Conservation (phyloP, 1,140 invertebrate species). For the Forficula auricularia region DNA sequence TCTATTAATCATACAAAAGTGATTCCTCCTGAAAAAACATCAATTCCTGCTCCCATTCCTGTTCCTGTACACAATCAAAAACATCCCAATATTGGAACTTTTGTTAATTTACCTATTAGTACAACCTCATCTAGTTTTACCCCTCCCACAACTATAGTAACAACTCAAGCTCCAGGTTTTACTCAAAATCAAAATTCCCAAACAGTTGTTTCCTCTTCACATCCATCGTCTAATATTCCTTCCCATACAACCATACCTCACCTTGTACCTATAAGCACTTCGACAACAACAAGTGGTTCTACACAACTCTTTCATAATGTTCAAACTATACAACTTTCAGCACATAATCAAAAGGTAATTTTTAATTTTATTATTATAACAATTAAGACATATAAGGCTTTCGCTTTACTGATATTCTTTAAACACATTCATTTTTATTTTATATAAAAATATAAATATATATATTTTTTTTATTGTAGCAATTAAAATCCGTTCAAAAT, state of each 20-base stretch:
- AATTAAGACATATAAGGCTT: background rate
- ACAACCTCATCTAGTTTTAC: too few relatives aligned
- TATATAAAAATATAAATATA: slow-evolving; percentile 2
- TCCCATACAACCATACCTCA: background rate
- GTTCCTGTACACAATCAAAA: too few relatives aligned
- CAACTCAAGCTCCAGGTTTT: too few relatives aligned
- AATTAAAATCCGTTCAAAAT: slow-evolving; percentile 37
- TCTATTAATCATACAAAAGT: too few relatives aligned
- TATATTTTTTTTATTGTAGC: slow-evolving; percentile 25
- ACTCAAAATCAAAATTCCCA: too few relatives aligned
- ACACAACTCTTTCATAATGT: slow-evolving; percentile 25
- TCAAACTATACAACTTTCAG: slow-evolving; percentile 38
- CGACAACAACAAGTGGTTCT: background rate
- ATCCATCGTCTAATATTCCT: too few relatives aligned
- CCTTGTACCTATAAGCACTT: slow-evolving; percentile 3
- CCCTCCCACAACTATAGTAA: too few relatives aligned
- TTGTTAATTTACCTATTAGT: too few relatives aligned
- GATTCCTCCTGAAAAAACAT: too few relatives aligned
- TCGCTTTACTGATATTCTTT: background rate
- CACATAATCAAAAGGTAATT: slow-evolving; percentile 35
- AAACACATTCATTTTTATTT: slow-evolving; percentile 1
- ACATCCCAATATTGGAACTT: too few relatives aligned
- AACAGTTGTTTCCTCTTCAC: too few relatives aligned
- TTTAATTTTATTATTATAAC: slow-evolving; percentile 1
- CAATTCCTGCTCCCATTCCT: too few relatives aligned